A percentile compares a stretch with the other conserved stretches of the same genome.
Evolutionary conservation across 2,797 vertebrate species (phyloP).

Genomic region (Leptatherina wallacei): DNA sequence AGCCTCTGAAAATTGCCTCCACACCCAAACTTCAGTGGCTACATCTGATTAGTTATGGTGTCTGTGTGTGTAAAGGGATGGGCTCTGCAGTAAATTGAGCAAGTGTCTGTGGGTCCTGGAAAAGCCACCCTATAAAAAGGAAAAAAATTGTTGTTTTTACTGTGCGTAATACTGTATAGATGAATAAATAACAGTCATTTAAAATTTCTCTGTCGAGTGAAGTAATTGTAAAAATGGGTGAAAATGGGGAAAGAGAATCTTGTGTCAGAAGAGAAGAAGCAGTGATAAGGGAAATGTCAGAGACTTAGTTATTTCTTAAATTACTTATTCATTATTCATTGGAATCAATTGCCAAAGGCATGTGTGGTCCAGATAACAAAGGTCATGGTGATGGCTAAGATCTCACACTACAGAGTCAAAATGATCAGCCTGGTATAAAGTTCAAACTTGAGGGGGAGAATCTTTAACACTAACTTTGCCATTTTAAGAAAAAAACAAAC

Average conservation of each 20-base stretch:
- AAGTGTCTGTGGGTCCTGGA: conserved; percentile 14
- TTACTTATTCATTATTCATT: conserved; percentile 62
- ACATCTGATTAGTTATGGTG: conserved; percentile 29
- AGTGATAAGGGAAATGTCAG: conserved; percentile 34
- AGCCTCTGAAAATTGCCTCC: conserved; percentile 38
- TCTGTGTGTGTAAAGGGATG: conserved; percentile 25
- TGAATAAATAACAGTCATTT: conserved; percentile 32
- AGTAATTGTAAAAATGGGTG: conserved; percentile 15
- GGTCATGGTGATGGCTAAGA: conserved; percentile 38
- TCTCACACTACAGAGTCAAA: conserved; percentile 31
- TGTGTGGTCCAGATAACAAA: conserved; percentile 45
- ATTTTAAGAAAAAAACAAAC: background rate
- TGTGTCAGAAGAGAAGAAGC: conserved; percentile 31
- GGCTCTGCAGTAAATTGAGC: conserved; percentile 18
- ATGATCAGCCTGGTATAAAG: conserved; percentile 14
- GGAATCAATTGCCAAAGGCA: conserved; percentile 35
- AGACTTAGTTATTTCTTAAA: conserved; percentile 37
- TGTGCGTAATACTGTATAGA: background rate
- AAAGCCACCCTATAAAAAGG: conserved; percentile 9
- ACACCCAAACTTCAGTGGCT: conserved; percentile 22
- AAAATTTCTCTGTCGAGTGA: conserved; percentile 23
- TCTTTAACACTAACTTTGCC: background rate
- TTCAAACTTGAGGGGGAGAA: conserved; percentile 20
- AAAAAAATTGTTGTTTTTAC: conserved; percentile 4
- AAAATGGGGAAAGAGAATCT: conserved; percentile 11